Conservation (phyloP, 2,888 invertebrate species). For the Nomada lathburiana region DNA sequence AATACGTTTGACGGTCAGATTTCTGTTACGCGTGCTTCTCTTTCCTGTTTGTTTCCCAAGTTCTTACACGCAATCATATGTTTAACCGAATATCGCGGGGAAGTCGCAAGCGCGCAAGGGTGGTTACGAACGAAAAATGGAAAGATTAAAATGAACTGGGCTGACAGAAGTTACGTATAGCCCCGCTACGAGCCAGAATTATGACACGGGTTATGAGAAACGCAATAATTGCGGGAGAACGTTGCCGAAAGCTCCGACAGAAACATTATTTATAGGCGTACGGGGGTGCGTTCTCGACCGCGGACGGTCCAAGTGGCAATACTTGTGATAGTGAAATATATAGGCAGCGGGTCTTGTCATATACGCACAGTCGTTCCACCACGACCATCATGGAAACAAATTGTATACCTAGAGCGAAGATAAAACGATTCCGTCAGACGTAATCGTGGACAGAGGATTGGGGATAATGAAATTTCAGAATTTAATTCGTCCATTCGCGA, state of each 20-base stretch:
- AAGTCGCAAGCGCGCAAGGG: not conserved
- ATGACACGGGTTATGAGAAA: slow-evolving; percentile 70
- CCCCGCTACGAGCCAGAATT: slow-evolving; percentile 63
- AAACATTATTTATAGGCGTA: slow-evolving; percentile 66
- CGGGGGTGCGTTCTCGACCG: slow-evolving; percentile 39
- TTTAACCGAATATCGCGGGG: no score
- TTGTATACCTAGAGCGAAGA: slow-evolving; percentile 2
- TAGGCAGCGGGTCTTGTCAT: slow-evolving; percentile 56
- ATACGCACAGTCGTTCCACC: slow-evolving; percentile 37
- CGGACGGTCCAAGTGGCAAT: slow-evolving; percentile 60
- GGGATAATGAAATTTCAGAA: not conserved
- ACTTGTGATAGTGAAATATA: slow-evolving; percentile 68
- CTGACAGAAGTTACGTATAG: slow-evolving; percentile 52
- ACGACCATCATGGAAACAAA: slow-evolving; percentile 21
- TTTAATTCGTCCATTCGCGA: not conserved
- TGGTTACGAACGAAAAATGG: not conserved
- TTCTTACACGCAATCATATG: no score
- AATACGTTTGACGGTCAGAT: not conserved
- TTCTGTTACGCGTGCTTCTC: not conserved
- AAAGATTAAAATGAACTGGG: slow-evolving; percentile 50
- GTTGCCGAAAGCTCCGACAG: slow-evolving; percentile 61
- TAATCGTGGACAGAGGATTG: slow-evolving; percentile 3
- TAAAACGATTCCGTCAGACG: slow-evolving; percentile 22
- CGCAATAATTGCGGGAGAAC: slow-evolving; percentile 70
- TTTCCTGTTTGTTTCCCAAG: not conserved